These are phyloP conservation scores for Tenodera sinensis DNA, from an alignment of 2,888 invertebrate species.

Conservation along the genomic window DNA sequence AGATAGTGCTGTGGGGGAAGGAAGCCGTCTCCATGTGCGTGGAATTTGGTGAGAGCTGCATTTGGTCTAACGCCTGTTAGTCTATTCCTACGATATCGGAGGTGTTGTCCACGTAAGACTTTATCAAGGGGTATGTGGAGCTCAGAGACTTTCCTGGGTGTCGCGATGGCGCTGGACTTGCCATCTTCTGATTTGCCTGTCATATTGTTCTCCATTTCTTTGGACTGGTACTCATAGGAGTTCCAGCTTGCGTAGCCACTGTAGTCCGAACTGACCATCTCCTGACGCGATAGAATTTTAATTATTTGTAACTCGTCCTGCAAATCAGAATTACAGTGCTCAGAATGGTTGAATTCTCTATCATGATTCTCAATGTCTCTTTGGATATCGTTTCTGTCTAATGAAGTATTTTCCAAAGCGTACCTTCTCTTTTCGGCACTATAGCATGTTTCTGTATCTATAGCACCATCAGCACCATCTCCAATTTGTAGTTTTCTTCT, in stretches of 20 bases:
- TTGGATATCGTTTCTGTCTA: neutral
- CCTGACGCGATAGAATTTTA: neutral
- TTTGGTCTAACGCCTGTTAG: neutral
- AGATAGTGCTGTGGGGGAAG: neutral
- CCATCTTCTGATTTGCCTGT: too few species aligned
- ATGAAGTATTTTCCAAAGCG: neutral
- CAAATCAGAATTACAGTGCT: neutral
- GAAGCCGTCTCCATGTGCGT: neutral
- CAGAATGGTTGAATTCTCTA: too few species aligned
- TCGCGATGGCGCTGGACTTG: too few species aligned
- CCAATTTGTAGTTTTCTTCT: neutral
- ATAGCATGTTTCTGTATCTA: too few species aligned
- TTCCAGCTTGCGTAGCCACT: neutral
- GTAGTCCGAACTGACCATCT: neutral
- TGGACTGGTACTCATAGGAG: neutral
- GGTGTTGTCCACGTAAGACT: neutral
- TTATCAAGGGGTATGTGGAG: neutral
- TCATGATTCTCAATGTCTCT: neutral
- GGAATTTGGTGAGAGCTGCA: neutral
- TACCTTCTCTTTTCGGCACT: neutral
- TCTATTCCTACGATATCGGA: neutral
- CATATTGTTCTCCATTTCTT: neutral
- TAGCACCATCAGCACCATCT: neutral
- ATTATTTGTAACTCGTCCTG: neutral
- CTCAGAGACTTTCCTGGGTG: too few species aligned